phyloP scores from a whole-genome alignment of 2,797 vertebrate species.

The Mastacembelus armatus region DNA sequence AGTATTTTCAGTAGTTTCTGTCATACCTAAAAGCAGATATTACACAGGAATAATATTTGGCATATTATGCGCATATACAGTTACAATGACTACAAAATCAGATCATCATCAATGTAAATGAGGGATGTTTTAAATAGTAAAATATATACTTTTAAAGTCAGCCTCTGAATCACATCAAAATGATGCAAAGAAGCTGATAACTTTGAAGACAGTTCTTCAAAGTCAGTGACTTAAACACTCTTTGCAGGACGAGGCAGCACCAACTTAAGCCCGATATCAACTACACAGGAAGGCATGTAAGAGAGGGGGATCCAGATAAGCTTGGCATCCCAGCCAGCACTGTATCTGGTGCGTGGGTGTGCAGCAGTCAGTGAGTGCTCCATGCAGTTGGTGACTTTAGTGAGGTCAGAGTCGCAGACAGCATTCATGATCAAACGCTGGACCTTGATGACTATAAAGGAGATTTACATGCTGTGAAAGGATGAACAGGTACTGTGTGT shows the following conservation, averaged over 20 bases:
- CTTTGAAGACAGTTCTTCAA: conserved; percentile 13
- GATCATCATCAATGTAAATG: conserved; percentile 28
- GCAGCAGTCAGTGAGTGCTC: conserved; percentile 89
- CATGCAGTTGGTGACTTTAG: conserved; percentile 91
- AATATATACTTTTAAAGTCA: background rate
- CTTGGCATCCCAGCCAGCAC: conserved; percentile 95
- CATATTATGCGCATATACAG: conserved; percentile 28
- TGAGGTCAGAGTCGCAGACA: conserved; percentile 90
- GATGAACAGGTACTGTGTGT: background rate
- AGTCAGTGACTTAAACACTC: conserved; percentile 69
- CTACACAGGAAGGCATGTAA: conserved; percentile 90
- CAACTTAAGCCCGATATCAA: conserved; percentile 86
- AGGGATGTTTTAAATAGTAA: conserved; percentile 33
- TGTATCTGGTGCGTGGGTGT: conserved; percentile 91
- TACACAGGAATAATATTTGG: background rate
- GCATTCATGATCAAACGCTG: conserved; percentile 89
- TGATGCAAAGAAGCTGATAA: conserved; percentile 23
- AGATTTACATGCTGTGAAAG: background rate
- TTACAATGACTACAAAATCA: conserved; percentile 16
- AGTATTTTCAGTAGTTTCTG: conserved; percentile 27
- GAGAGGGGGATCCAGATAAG: conserved; percentile 93
- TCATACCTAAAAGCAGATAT: conserved; percentile 8
- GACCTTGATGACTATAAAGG: conserved; percentile 84
- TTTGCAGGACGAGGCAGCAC: conserved; percentile 90
- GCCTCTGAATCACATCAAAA: conserved; percentile 16